Evolutionary conservation across 2,797 vertebrate genomes (phyloP), one percentile per base, ranked within the genome.

Genomic region (Tokudaia muenninki): DNA sequence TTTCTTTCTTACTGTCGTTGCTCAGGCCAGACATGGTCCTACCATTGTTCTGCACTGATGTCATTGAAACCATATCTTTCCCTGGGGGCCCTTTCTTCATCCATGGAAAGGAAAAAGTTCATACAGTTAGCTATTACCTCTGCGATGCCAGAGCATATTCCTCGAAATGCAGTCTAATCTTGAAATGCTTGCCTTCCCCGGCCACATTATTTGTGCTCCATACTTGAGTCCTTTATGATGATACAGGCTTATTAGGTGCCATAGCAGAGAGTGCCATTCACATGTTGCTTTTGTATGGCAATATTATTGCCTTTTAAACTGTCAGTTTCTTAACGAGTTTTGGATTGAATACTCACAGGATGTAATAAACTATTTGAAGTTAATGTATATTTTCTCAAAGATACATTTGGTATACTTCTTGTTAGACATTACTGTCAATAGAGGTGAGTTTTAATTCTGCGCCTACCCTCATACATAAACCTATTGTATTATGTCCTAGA

Each of bases 311-410:
- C 59, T 95, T 96, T 81, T 67, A 55, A 92, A 87, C 19, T 94
- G 74, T 70, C 44, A 59, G n/a, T 87, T 96, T 96, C 67, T 86
- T 87, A 95, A 72, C 88, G 41, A 67, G 34, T 50, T 88, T 94
- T 95, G 37, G 84, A 50, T 31, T 82, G 31, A 79, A 4, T 72
- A 47, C 9, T 50, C 41, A 67, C 26, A 95, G 47, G 50, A 37
- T 88, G 47, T 59, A 84, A 92, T 83, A 93, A 91, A 94, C 44
- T 24, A 70, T 79, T 79, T 93, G 61, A 95, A 78, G 59, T 88
- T 91, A 92, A 37, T 77, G 34, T 81, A 1, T 50, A n/a, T 84
- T 94, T 92, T 94, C 52, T 95, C 41, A 77, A 92, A 74, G 75
- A 80, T 63, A 37, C 8, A 11, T 88, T 82, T 77, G 84, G 14